Base-by-base conservation (phyloP, 2,113 vertebrate genomes). In the Albula goreensis region DNA sequence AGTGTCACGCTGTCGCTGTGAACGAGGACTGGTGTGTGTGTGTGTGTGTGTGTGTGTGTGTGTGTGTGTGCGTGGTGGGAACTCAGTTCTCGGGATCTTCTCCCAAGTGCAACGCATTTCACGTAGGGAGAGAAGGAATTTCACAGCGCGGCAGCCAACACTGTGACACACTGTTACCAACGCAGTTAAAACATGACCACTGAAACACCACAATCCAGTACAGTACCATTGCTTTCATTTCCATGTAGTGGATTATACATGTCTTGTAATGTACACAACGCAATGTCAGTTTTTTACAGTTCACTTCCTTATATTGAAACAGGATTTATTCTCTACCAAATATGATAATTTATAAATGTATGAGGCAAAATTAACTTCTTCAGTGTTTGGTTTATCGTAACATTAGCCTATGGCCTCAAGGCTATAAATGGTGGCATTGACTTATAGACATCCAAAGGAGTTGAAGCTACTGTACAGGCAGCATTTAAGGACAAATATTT, bases 341-440 rank as follows among this genome's bases (percentile, higher is more conserved):
- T 6, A 13, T 22, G 70, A 25, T 31, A n/a, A 31, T 74, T 10
- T 74, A 6, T 6, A 9, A n/a, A 15, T 74, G 2, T 74, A 74
- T 31, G 70, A 10, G 70, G 31, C 31, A 74, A 25, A 25, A 25
- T 74, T 74, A 74, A 74, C 70, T 74, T 12, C 53, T 56, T 10
- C 48, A 49, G n/a, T 63, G 8, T 70, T 83, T 31, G 60, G 41
- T 83, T 83, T 15, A 60, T 50, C 15, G 41, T 60, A 48, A 66
- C 82, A 74, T 70, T 66, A 83, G 56, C 57, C 57, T 83, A 22
- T 70, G 10, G 57, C 82, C 57, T 50, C 48, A 13, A 63, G 82
- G 82, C 57, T 60, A 83, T 83, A 83, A 50, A 31, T 63, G 49
- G 50, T 83, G 22, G 60, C 82, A 83, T 49, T 60, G 11, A 51